These are phyloP conservation scores for Silurus aristotelis DNA, from an alignment of 2,797 vertebrate species.

Conservation along the genomic window DNA sequence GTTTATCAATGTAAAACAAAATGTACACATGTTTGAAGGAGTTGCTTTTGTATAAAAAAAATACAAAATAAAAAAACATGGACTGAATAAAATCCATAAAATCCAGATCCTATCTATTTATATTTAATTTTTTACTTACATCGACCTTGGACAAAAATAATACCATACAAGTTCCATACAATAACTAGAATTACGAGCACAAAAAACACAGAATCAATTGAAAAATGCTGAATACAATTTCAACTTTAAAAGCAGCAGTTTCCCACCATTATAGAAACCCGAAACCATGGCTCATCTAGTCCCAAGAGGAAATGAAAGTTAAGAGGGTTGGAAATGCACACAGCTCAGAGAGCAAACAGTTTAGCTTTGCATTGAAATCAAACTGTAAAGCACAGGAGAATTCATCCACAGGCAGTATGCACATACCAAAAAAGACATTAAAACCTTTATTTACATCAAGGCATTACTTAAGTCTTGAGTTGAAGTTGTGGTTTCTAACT, in stretches of 20 bases:
- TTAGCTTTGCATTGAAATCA: slow-evolving; percentile 29
- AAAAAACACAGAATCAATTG: background rate
- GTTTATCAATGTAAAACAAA: background rate
- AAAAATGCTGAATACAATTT: too few species aligned
- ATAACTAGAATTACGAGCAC: too few species aligned
- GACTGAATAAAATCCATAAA: background rate
- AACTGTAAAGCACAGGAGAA: slow-evolving; percentile 14
- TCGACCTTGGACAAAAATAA: background rate
- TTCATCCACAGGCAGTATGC: slow-evolving; percentile 29
- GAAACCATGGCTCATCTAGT: background rate
- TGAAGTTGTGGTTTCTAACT: background rate
- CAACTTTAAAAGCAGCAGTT: background rate
- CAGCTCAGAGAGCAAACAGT: background rate
- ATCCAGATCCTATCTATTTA: too few species aligned
- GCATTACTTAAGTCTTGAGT: background rate
- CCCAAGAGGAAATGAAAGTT: background rate
- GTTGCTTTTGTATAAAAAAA: background rate
- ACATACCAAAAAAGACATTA: slow-evolving; percentile 43
- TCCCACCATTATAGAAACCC: background rate
- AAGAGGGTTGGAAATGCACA: background rate
- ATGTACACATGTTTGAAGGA: background rate
- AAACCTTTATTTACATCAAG: slow-evolving; percentile 35
- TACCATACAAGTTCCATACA: too few species aligned
- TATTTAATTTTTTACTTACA: background rate
- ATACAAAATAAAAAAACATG: background rate